These are phyloP conservation scores for Numida meleagris DNA, from an alignment of 2,113 vertebrate species.

Conservation along the genomic window DNA sequence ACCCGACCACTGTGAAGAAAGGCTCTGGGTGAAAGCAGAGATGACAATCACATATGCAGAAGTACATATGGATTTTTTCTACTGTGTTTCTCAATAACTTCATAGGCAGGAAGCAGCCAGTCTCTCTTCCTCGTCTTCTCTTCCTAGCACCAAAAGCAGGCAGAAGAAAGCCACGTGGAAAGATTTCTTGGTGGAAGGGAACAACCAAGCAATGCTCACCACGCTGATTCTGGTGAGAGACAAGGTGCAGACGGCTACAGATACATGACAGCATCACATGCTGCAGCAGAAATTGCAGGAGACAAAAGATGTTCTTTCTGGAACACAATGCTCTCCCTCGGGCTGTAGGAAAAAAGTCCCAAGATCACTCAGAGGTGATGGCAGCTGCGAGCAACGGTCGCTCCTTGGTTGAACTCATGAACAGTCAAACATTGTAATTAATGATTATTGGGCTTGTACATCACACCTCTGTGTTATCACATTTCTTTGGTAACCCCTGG, in stretches of 20 bases:
- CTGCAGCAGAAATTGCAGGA: background rate
- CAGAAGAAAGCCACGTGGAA: background rate
- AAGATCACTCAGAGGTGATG: background rate
- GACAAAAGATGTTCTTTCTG: background rate
- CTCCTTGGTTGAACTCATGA: slow-evolving; percentile 13
- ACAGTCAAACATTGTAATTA: slow-evolving; percentile 56
- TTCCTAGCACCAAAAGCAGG: background rate
- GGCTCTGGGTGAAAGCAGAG: background rate
- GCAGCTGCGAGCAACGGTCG: background rate
- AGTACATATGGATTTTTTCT: background rate
- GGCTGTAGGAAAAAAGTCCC: background rate
- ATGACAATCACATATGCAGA: accelerated
- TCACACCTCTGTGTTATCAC: slow-evolving; percentile 37
- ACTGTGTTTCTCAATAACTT: background rate
- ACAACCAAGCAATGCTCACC: too few relatives aligned
- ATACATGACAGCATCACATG: accelerated
- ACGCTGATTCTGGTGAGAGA: background rate
- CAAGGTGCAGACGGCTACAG: background rate
- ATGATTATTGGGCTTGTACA: background rate
- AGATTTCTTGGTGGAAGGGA: background rate
- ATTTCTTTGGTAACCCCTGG: background rate
- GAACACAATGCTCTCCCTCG: background rate
- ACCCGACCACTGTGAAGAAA: background rate
- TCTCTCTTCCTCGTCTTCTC: background rate
- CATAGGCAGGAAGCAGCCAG: background rate